Evolutionary conservation across 2,888 invertebrate genomes (phyloP), one percentile per base, ranked within the genome.

Genomic region (Dryadula phaetusa): DNA sequence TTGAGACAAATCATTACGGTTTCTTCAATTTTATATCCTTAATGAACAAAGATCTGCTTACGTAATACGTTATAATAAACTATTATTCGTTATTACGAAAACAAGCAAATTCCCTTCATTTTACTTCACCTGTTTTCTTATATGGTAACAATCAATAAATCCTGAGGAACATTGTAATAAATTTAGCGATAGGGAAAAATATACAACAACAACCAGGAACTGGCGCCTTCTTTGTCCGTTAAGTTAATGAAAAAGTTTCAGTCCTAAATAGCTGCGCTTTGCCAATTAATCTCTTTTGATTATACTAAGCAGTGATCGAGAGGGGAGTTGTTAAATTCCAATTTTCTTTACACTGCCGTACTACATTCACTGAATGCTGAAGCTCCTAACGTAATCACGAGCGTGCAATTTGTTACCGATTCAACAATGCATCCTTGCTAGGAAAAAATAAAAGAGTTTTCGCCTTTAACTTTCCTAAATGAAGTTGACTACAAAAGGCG

Each of bases 401-500:
- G 81, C 81, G 81, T 86, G 87, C 90, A 91, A 92, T 91, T 92
- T 91, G 90, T 91, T 90, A 90, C 88, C 81, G 84, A 87, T 90
- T 89, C 85, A 91, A 92, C 92, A 92, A 92, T 92, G 92, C 90
- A 89, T 85, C 89, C 86, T 85, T 82, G 83, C 82, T 76, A 75
- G 81, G 70, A 75, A 77, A 81, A 90, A 91, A 90, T 86, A 88
- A 89, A 92, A 87, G 85, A 87, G 82, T 84, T 61, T 65, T 52
- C 78, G 80, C 81, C 83, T 87, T 86, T 85, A 89, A 89, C 87
- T 90, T 90, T 85, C 83, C 85, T 90, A 91, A 92, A 92, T 90
- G 91, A 90, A 91, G 88, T 86, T 81, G 91, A 90, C 87, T 90
- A 92, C 91, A 92, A 92, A 92, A 90, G 92, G 84, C 90, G 82